These are phyloP conservation scores for Coregonus ussuriensis DNA, from an alignment of 2,797 vertebrate species.

Conservation along the genomic window DNA sequence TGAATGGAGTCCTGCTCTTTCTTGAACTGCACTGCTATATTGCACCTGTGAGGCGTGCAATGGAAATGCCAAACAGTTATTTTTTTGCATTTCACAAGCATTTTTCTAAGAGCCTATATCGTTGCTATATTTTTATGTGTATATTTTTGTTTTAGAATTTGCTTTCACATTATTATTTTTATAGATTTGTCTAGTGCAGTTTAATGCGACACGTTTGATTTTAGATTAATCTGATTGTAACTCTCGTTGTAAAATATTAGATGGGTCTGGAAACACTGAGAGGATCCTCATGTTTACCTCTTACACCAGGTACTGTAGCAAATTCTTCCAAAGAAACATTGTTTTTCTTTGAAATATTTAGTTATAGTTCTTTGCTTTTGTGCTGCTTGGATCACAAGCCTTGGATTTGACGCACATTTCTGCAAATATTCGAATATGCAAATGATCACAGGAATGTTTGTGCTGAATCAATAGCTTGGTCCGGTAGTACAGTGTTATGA, in stretches of 20 bases:
- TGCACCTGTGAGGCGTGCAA: slow-evolving; percentile 49
- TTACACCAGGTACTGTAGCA: neutral
- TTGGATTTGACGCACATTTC: neutral
- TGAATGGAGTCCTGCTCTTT: neutral
- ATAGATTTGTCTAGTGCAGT: neutral
- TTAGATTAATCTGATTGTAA: no score
- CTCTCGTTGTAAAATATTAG: neutral
- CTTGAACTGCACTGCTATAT: neutral
- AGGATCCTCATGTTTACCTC: neutral
- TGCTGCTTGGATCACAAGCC: neutral
- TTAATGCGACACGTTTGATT: neutral
- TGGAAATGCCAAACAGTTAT: slow-evolving; percentile 66
- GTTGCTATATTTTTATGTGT: slow-evolving; percentile 11
- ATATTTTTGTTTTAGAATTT: slow-evolving; percentile 14
- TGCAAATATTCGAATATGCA: slow-evolving; percentile 19
- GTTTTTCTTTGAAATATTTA: neutral
- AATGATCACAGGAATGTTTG: neutral
- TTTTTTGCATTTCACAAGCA: neutral
- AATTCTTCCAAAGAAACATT: slow-evolving; percentile 10
- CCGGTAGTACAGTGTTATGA: slow-evolving; percentile 9
- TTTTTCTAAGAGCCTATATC: slow-evolving; percentile 10
- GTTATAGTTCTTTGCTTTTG: neutral
- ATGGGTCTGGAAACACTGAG: neutral
- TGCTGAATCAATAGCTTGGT: neutral
- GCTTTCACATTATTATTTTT: neutral